Base-by-base conservation (phyloP, 2,888 invertebrate genomes). In the Chamaedrilus cognettii region DNA sequence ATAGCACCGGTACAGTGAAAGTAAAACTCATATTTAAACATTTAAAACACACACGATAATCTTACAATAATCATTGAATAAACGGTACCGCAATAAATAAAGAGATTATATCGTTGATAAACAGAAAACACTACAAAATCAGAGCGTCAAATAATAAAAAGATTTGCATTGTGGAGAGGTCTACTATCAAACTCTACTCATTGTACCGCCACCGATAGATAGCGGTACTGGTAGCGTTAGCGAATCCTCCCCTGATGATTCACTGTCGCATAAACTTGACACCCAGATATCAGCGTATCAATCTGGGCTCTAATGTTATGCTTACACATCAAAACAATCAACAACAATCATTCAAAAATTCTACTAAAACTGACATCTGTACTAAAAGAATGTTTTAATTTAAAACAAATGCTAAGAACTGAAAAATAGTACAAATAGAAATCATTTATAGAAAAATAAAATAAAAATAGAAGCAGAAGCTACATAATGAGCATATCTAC, bases 101-200 rank as follows among this genome's bases (percentile, higher is more conserved):
- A n/a, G n/a, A n/a, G n/a, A n/a, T n/a, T n/a, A n/a, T n/a, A n/a
- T n/a, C n/a, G n/a, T n/a, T n/a, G n/a, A n/a, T n/a, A n/a, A n/a
- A n/a, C n/a, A n/a, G n/a, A n/a, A n/a, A n/a, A n/a, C n/a, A n/a
- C n/a, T n/a, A n/a, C n/a, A n/a, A n/a, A n/a, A n/a, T n/a, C n/a
- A n/a, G n/a, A n/a, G n/a, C n/a, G n/a, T n/a, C n/a, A n/a, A n/a
- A n/a, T n/a, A n/a, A n/a, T n/a, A n/a, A n/a, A n/a, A n/a, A n/a
- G n/a, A n/a, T n/a, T n/a, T 42, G 19, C 19, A 15, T 42, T 66
- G 70, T 70, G 1, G 57, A 7, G 51, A 67, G 67, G 70, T 52
- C 67, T 67, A 67, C 67, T 67, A 68, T 70, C 68, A 64, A 70
- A 69, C 70, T 62, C 70, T 69, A 59, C 68, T 57, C 66, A 70